A percentile compares a stretch with the other conserved stretches of the same genome.
phyloP scores from a whole-genome alignment of 2,113 vertebrate genomes.

The Psittacula cyanocephala region DNA sequence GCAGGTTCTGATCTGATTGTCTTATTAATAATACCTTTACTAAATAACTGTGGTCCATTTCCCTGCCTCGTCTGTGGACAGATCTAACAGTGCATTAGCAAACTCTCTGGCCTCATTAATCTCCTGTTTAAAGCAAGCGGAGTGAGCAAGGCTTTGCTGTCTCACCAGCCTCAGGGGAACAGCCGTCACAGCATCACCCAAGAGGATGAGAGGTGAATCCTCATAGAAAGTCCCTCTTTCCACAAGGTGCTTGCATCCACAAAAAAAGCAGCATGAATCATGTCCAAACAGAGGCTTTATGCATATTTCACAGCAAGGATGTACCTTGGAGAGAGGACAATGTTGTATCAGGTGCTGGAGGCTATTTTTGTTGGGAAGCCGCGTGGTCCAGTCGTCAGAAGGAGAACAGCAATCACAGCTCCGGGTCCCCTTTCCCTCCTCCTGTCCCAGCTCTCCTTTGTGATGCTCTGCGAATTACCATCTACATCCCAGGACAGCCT shows the following conservation, averaged over 20 bases:
- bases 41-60: conserved; percentile 10
- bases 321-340: not conserved
- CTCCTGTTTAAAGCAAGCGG: not conserved
- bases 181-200: not conserved
- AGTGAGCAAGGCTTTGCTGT: not conserved
- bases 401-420: not conserved
- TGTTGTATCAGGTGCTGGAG: not conserved
- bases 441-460: not conserved
- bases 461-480: not conserved
- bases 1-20: not conserved
- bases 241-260: not conserved
- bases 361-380: not conserved
- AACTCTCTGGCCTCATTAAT: conserved; percentile 11
- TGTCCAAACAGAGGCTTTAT: conserved; percentile 12
- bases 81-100: conserved; percentile 4
- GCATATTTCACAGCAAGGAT: not conserved
- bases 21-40: conserved; percentile 10
- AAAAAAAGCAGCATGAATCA: not conserved
- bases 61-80: not conserved
- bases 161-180: not conserved
- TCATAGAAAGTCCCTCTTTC: not conserved
- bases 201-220: not conserved
- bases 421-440: not conserved
- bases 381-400: not conserved
- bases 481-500: conserved; percentile 10